Conservation (phyloP, 2,797 vertebrate species). For the Ispidina picta region DNA sequence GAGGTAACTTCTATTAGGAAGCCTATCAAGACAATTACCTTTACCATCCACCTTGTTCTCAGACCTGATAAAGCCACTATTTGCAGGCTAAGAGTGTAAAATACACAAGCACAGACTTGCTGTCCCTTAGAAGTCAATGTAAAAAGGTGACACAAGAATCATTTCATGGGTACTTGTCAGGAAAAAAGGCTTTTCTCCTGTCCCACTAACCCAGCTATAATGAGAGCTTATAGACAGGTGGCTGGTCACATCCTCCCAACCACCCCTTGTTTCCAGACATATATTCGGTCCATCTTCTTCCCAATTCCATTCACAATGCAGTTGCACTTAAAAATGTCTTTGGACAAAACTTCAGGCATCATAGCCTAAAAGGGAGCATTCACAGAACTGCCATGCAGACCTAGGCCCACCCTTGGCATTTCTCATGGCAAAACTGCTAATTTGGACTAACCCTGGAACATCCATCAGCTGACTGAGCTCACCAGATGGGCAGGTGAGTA, state of each 20-base stretch:
- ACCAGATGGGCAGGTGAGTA: background rate
- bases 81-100: background rate
- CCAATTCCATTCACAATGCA: background rate
- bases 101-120: background rate
- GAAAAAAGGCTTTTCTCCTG: background rate
- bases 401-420: background rate
- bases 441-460: background rate
- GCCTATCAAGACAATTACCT: background rate
- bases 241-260: background rate
- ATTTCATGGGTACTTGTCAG: background rate
- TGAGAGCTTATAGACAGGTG: background rate
- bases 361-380: background rate
- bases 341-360: background rate
- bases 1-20: background rate
- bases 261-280: background rate
- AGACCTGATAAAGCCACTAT: background rate
- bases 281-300: background rate
- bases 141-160: background rate
- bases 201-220: background rate
- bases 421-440: rapidly evolving
- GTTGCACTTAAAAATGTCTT: background rate
- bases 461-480: background rate
- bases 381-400: background rate
- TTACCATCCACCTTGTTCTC: background rate
- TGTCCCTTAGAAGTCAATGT: background rate